A percentile compares a stretch with the other conserved stretches of the same genome.
phyloP scores from a whole-genome alignment of 1,140 invertebrate species.

The Scylla paramamosain region DNA sequence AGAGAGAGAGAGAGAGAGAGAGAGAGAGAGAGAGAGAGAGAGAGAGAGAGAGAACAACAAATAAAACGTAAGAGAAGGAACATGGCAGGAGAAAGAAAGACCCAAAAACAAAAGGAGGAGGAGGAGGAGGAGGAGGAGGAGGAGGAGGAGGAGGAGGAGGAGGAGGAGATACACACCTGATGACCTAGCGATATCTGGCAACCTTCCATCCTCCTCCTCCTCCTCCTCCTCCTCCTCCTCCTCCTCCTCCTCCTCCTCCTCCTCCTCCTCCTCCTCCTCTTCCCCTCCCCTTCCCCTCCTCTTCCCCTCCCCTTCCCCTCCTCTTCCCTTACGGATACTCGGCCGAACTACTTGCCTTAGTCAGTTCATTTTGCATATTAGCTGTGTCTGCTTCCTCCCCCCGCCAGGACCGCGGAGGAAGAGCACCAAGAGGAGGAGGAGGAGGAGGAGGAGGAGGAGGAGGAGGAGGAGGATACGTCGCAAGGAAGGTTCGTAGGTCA shows the following conservation, averaged over 20 bases:
- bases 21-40: not conserved
- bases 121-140: not conserved
- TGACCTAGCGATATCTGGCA: slow-evolving; percentile 29
- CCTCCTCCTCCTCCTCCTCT: not conserved
- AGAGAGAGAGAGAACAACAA: not conserved
- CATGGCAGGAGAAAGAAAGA: not conserved
- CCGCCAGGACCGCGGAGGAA: not conserved
- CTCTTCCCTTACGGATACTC: not conserved
- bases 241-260: not conserved
- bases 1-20: too few relatives aligned
- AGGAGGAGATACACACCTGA: not conserved
- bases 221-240: not conserved
- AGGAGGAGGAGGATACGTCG: not conserved
- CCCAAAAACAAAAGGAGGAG: not conserved
- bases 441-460: not conserved
- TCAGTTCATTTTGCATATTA: slow-evolving; percentile 62
- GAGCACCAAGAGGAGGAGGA: not conserved
- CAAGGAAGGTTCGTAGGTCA: slow-evolving; percentile 5
- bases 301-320: not conserved
- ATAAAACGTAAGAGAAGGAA: not conserved
- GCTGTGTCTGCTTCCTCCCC: slow-evolving; percentile 44
- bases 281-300: not conserved
- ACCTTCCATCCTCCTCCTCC: not conserved
- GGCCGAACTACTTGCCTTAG: slow-evolving; percentile 35
- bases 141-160: not conserved